Conservation (phyloP, 1,140 invertebrate species). For the Sweltsa coloradensis region DNA sequence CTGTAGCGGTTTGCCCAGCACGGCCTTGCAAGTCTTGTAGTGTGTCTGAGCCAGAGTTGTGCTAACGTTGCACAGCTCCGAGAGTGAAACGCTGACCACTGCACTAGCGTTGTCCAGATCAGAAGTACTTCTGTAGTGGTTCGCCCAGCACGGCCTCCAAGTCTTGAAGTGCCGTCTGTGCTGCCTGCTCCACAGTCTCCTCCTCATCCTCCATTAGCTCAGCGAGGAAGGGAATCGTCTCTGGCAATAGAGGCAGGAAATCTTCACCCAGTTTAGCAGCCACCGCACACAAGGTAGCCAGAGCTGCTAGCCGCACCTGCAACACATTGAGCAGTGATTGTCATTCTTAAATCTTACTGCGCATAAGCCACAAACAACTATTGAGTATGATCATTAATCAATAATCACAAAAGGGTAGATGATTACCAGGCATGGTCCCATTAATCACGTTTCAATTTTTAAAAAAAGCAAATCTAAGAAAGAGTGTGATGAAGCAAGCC, state of each 20-base stretch:
- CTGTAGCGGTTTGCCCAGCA: too few species aligned
- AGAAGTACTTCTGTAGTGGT: conserved; percentile 73
- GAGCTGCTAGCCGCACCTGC: conserved; percentile 34
- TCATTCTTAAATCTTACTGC: background rate
- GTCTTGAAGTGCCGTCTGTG: conserved; percentile 58
- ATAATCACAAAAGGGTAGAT: background rate
- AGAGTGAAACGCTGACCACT: too few species aligned
- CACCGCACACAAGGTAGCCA: conserved; percentile 53
- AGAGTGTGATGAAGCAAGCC: too few species aligned
- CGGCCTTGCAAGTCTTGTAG: too few species aligned
- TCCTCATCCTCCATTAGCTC: conserved; percentile 77
- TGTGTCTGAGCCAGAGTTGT: too few species aligned
- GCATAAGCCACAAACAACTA: background rate
- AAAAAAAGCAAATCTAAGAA: too few species aligned
- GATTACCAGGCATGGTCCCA: too few species aligned
- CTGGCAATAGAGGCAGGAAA: conserved; percentile 64
- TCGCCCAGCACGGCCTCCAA: conserved; percentile 72
- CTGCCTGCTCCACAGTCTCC: conserved; percentile 56
- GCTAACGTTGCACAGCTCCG: too few species aligned
- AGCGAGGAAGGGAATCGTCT: conserved; percentile 71
- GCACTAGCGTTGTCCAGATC: too few species aligned
- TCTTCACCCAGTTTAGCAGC: conserved; percentile 67
- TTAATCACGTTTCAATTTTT: too few species aligned
- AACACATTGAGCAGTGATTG: conserved; percentile 10
- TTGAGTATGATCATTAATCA: background rate